These are phyloP conservation scores for Drosophila histrio DNA, from an alignment of 2,888 invertebrate genomes.

Conservation along the genomic window DNA sequence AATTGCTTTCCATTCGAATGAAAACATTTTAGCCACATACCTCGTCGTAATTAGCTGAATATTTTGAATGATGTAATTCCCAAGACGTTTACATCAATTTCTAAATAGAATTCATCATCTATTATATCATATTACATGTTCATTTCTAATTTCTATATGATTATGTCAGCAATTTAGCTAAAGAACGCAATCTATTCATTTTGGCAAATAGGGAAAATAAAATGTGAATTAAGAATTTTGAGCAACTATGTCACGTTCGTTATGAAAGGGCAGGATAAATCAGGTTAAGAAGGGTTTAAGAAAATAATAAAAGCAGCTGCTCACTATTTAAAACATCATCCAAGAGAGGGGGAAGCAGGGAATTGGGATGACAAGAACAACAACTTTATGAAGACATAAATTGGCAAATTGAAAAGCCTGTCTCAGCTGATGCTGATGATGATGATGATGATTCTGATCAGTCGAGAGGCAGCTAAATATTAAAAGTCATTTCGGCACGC, in stretches of 20 bases:
- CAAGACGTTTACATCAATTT: neutral
- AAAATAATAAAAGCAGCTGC: constrained; percentile 44
- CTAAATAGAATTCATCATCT: neutral
- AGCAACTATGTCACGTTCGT: constrained; percentile 75
- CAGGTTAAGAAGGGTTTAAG: constrained; percentile 19
- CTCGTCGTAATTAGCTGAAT: neutral
- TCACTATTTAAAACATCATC: constrained; percentile 15
- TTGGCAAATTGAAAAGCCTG: constrained; percentile 73
- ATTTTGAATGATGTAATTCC: neutral
- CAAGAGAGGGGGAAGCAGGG: neutral
- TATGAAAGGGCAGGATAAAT: neutral
- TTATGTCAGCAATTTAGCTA: neutral
- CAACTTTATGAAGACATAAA: constrained; percentile 76
- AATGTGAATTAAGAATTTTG: constrained; percentile 22
- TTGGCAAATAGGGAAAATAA: neutral
- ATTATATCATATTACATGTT: neutral
- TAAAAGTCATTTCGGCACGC: constrained; percentile 52
- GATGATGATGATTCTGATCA: constrained; percentile 43
- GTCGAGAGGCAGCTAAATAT: constrained; percentile 47
- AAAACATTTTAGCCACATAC: neutral
- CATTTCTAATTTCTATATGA: neutral
- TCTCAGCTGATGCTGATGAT: constrained; percentile 45
- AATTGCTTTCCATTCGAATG: neutral
- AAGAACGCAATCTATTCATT: neutral
- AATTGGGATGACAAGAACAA: neutral